Percentiles rank a stretch among this genome's conserved stretches.
Evolutionary conservation across 1,140 invertebrate species (phyloP).

Genomic region (Lepidurus packardi): DNA sequence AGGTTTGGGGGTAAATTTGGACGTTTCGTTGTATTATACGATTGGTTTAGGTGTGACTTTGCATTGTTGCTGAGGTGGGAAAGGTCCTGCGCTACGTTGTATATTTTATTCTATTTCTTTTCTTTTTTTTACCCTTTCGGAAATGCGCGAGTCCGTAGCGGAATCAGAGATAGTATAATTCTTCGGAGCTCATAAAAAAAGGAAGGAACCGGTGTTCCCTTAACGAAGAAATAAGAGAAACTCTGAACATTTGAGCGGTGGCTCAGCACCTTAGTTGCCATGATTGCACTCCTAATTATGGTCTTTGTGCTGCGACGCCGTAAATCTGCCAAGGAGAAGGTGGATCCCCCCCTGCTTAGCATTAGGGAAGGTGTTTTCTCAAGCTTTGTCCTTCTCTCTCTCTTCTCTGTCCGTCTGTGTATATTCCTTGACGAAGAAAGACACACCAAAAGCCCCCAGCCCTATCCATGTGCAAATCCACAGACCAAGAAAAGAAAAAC

Average conservation of each 20-base stretch:
- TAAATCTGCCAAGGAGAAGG: conserved; percentile 21
- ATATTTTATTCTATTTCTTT: no score
- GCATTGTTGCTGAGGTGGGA: no score
- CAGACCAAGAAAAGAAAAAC: background rate
- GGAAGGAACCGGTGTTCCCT: background rate
- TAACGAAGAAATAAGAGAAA: conserved; percentile 22
- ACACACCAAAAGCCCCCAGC: background rate
- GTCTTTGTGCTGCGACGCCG: conserved; percentile 20
- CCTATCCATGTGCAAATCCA: background rate
- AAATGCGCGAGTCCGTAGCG: no score
- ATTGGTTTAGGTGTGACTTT: no score
- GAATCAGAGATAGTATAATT: no score
- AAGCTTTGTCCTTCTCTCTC: background rate
- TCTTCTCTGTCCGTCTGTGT: no score
- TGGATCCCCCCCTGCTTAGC: conserved; percentile 6
- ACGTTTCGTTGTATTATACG: no score
- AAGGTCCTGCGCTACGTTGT: no score
- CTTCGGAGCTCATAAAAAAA: no score
- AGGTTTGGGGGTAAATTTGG: no score
- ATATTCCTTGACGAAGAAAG: background rate
- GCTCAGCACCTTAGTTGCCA: conserved; percentile 20
- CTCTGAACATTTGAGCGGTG: background rate
- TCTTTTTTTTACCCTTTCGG: no score
- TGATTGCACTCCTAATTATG: conserved; percentile 22
- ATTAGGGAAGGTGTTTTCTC: conserved; percentile 16